These are phyloP conservation scores for Auanema sp. DNA, from an alignment of 2,888 invertebrate genomes.

Conservation along the genomic window DNA sequence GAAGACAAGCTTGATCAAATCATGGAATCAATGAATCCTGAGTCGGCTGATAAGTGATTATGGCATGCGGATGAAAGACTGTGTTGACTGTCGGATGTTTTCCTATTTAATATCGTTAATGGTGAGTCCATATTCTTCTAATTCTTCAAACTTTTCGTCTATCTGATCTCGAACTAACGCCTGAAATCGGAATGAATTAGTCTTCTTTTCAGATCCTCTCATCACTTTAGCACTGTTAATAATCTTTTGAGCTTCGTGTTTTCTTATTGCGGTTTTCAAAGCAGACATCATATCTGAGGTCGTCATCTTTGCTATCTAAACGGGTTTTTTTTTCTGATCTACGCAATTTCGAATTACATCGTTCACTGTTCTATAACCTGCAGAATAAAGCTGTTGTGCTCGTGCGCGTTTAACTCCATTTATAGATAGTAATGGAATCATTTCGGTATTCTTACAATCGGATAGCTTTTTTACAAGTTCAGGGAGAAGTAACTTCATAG, in stretches of 20 bases:
- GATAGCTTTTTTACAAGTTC: constrained; percentile 77
- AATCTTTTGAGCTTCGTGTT: constrained; percentile 76
- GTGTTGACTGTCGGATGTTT: too few relatives aligned
- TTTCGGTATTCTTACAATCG: constrained; percentile 80
- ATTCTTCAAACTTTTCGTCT: constrained; percentile 54
- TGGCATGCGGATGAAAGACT: not conserved
- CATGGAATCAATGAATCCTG: constrained; percentile 74
- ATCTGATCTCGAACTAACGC: constrained; percentile 49
- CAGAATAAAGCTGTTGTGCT: constrained; percentile 80
- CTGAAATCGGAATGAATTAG: constrained; percentile 22
- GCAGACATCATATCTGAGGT: constrained; percentile 1
- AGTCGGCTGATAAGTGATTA: constrained; percentile 40
- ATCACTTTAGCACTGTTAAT: constrained; percentile 82
- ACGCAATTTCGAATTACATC: constrained; percentile 23
- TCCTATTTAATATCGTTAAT: too few relatives aligned
- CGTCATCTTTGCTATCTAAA: constrained; percentile 11
- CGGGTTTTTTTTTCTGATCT: constrained; percentile 1
- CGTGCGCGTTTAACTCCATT: constrained; percentile 86
- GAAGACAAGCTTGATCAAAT: constrained; percentile 82
- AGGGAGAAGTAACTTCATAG: constrained; percentile 76
- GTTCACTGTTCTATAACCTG: constrained; percentile 74
- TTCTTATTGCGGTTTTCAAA: constrained; percentile 66
- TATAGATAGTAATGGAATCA: constrained; percentile 82
- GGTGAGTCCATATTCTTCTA: constrained; percentile 26
- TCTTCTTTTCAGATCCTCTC: not conserved